phyloP scores from a whole-genome alignment of 2,797 vertebrate species.

The Sciurus carolinensis region DNA sequence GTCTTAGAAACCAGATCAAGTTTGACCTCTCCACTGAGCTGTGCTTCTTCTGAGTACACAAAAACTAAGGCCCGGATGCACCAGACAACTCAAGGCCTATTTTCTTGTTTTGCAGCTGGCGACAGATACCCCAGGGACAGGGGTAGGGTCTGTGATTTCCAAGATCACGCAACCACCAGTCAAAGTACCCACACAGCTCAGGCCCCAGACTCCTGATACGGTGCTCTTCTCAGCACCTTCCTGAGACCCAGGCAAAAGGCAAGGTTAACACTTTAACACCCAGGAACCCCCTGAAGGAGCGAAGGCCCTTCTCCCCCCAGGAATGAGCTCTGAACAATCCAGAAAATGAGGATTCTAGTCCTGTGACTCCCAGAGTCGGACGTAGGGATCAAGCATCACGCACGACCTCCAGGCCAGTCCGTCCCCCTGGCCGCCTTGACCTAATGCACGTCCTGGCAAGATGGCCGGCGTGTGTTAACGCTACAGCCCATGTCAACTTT shows the following conservation, averaged over 20 bases:
- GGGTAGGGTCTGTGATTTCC: background rate
- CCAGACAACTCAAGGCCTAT: background rate
- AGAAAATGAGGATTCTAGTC: background rate
- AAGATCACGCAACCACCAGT: background rate
- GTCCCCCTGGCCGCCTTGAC: background rate
- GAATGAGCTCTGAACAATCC: background rate
- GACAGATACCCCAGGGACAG: background rate
- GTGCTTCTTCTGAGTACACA: background rate
- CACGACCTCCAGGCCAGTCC: background rate
- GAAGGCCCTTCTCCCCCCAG: background rate
- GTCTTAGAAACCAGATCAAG: background rate
- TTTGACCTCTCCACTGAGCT: background rate
- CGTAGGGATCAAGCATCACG: fast-evolving
- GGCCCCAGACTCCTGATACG: background rate
- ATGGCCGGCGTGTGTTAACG: background rate
- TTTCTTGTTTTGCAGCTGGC: background rate
- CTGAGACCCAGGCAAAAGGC: background rate
- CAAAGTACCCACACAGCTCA: background rate
- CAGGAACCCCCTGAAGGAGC: background rate
- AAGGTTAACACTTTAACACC: background rate
- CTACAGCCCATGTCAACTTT: background rate
- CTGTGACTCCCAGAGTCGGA: fast-evolving
- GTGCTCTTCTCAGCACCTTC: background rate
- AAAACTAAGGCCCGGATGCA: background rate
- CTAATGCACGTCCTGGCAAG: background rate